Percentiles rank a stretch among this genome's conserved stretches.
These are phyloP conservation scores for Lordiphosa mommai DNA, from an alignment of 1,140 invertebrate species.

Conservation along the genomic window DNA sequence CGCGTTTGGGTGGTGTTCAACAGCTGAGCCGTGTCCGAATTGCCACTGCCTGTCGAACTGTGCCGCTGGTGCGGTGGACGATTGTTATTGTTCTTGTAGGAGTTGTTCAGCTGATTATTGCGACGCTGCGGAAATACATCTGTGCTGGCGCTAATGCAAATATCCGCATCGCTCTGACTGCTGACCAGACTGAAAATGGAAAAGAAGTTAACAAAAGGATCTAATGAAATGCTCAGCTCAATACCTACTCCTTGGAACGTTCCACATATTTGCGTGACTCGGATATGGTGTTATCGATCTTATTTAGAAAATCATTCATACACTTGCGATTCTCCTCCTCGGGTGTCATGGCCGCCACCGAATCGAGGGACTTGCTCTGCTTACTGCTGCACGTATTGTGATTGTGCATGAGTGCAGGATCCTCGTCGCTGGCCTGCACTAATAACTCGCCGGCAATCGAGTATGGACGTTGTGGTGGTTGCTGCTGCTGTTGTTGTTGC, in stretches of 20 bases:
- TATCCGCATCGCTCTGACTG: slow-evolving; percentile 71
- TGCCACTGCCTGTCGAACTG: slow-evolving; percentile 71
- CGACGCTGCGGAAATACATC: slow-evolving; percentile 68
- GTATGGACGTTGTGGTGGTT: slow-evolving; percentile 62
- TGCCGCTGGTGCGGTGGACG: slow-evolving; percentile 62
- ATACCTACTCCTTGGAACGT: slow-evolving; percentile 87
- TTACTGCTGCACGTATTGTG: slow-evolving; percentile 57
- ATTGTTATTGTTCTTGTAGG: slow-evolving; percentile 69
- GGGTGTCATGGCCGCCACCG: slow-evolving; percentile 80
- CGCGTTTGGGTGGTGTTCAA: slow-evolving; percentile 89
- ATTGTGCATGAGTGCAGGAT: slow-evolving; percentile 49
- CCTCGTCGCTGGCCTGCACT: slow-evolving; percentile 53
- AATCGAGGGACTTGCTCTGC: slow-evolving; percentile 80
- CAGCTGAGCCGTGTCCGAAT: slow-evolving; percentile 81
- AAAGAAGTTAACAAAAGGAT: not conserved
- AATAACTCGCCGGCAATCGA: slow-evolving; percentile 81
- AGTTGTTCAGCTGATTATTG: slow-evolving; percentile 68
- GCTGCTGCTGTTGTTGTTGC: slow-evolving; percentile 16
- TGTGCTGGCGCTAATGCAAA: slow-evolving; percentile 58
- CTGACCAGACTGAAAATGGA: slow-evolving; percentile 50
- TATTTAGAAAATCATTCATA: slow-evolving; percentile 90
- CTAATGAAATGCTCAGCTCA: not conserved
- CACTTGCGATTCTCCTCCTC: slow-evolving; percentile 85
- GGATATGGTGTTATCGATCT: slow-evolving; percentile 93
- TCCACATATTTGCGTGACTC: slow-evolving; percentile 92